Conservation (phyloP, 2,113 vertebrate genomes). For the Cephalopholis sonnerati region DNA sequence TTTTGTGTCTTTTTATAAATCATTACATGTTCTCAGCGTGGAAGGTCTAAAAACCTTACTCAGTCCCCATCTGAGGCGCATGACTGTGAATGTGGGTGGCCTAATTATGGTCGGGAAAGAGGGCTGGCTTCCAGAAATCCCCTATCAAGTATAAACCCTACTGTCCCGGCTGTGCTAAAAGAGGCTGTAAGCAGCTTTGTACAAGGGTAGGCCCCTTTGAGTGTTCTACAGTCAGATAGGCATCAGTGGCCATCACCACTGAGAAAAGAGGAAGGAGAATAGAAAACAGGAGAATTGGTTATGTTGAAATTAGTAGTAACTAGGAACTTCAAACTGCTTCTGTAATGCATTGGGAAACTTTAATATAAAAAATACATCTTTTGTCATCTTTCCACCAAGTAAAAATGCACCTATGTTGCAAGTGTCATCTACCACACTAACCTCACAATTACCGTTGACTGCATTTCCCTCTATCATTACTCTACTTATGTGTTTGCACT, state of each 20-base stretch:
- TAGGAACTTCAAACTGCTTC: slow-evolving; percentile 41
- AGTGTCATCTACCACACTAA: neutral
- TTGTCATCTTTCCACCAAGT: neutral
- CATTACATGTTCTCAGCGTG: slow-evolving; percentile 44
- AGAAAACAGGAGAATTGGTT: slow-evolving; percentile 3
- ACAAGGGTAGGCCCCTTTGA: slow-evolving; percentile 38
- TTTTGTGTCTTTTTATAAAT: slow-evolving; percentile 24
- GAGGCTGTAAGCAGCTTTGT: slow-evolving; percentile 73
- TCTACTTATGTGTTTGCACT: neutral
- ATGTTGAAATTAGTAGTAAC: slow-evolving; percentile 54
- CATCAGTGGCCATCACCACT: slow-evolving; percentile 19
- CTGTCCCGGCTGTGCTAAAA: slow-evolving; percentile 74
- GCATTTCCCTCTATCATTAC: neutral
- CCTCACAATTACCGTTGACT: neutral
- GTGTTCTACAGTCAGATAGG: slow-evolving; percentile 28
- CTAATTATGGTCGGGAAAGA: slow-evolving; percentile 78
- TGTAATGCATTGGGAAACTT: neutral
- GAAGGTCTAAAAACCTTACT: slow-evolving; percentile 50
- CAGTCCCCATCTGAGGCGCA: slow-evolving; percentile 56
- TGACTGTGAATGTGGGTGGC: slow-evolving; percentile 84
- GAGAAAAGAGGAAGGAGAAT: slow-evolving; percentile 64
- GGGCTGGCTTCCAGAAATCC: slow-evolving; percentile 74
- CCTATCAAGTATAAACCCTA: slow-evolving; percentile 70
- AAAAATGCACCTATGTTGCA: neutral
- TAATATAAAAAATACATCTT: neutral